Percentiles rank a stretch among this genome's conserved stretches.
These are phyloP conservation scores for Abrostola triplasia DNA, from an alignment of 2,888 invertebrate genomes.

Conservation along the genomic window DNA sequence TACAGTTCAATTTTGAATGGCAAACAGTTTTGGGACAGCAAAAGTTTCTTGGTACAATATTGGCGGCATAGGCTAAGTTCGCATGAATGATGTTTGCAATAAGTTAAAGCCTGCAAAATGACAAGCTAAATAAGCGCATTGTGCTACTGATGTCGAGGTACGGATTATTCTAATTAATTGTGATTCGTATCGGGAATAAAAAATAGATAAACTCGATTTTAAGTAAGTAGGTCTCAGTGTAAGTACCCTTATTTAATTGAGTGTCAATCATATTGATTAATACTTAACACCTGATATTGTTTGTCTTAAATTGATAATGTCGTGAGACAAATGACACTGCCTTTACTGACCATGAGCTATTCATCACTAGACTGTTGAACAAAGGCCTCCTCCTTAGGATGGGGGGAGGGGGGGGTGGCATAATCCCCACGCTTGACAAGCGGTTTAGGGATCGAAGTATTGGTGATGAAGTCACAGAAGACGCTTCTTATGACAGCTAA, in stretches of 20 bases:
- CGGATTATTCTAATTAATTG: slow-evolving; percentile 54
- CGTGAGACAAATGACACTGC: slow-evolving; percentile 2
- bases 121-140: slow-evolving; percentile 71
- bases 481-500: too few species aligned
- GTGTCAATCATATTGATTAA: slow-evolving; percentile 35
- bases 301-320: slow-evolving; percentile 6
- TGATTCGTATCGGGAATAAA: slow-evolving; percentile 49
- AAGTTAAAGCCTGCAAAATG: slow-evolving; percentile 73
- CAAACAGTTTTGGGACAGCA: slow-evolving; percentile 23
- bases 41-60: slow-evolving; percentile 42
- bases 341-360: background rate
- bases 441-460: too few species aligned
- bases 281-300: slow-evolving; percentile 18
- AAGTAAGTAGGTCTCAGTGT: slow-evolving; percentile 22
- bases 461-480: too few species aligned
- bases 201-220: slow-evolving; percentile 34
- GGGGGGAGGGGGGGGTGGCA: too few species aligned
- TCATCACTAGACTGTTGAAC: too few species aligned
- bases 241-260: slow-evolving; percentile 32
- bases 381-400: too few species aligned
- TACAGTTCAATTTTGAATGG: slow-evolving; percentile 42
- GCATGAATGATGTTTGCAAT: slow-evolving; percentile 74
- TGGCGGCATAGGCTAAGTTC: slow-evolving; percentile 60
- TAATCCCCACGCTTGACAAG: too few species aligned
- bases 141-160: slow-evolving; percentile 68